phyloP scores from a whole-genome alignment of 1,140 invertebrate genomes.

The Ceratosolen solmsi region DNA sequence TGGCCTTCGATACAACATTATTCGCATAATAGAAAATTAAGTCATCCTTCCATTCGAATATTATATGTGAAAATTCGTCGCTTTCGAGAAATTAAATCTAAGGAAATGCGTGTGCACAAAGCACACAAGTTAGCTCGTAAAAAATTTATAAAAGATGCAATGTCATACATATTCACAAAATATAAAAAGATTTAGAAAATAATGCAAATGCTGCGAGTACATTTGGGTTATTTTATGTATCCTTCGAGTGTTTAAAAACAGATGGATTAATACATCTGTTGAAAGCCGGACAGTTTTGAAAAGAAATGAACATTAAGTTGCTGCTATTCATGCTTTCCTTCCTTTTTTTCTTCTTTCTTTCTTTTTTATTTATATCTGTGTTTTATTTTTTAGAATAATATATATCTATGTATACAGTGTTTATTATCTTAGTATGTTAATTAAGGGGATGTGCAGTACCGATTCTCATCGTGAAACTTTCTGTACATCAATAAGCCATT shows the following conservation, averaged over 20 bases:
- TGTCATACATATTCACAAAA: conserved; percentile 52
- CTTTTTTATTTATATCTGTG: conserved; percentile 53
- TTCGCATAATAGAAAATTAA: conserved; percentile 11
- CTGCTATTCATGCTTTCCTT: conserved; percentile 39
- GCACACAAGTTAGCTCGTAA: conserved; percentile 54
- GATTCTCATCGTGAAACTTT: neutral
- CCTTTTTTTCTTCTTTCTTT: conserved; percentile 39
- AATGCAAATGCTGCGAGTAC: conserved; percentile 52
- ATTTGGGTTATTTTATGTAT: conserved; percentile 35
- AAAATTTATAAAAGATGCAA: conserved; percentile 62
- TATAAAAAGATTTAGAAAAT: conserved; percentile 57
- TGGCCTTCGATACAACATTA: conserved; percentile 48
- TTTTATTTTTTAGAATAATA: conserved; percentile 61
- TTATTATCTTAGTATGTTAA: conserved; percentile 61
- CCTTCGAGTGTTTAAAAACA: conserved; percentile 35
- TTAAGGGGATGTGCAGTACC: conserved; percentile 46
- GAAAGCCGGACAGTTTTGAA: conserved; percentile 18
- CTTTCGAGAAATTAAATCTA: conserved; percentile 54
- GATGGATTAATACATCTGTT: conserved; percentile 20
- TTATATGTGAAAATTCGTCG: conserved; percentile 26
- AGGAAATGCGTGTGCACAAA: conserved; percentile 23
- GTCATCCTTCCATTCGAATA: neutral
- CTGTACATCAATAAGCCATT: neutral
- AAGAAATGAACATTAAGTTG: conserved; percentile 38
- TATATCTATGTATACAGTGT: conserved; percentile 60